Conservation (phyloP, 2,888 invertebrate genomes). For the Leptopilina myrica region DNA sequence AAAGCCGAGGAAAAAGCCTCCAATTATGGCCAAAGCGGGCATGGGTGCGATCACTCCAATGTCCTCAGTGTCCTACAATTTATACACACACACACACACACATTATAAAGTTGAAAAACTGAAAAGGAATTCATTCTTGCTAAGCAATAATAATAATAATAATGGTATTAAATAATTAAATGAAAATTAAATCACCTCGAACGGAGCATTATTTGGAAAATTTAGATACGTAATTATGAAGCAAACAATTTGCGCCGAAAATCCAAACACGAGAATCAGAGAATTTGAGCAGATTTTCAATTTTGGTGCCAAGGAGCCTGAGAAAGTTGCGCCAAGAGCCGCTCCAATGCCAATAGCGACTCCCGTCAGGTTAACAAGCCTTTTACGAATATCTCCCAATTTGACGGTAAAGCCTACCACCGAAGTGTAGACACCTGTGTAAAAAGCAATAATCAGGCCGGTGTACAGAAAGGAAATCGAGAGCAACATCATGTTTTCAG, state of each 20-base stretch:
- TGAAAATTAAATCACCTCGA: slow-evolving; percentile 71
- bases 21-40: slow-evolving; percentile 86
- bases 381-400: slow-evolving; percentile 88
- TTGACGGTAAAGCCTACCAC: slow-evolving; percentile 91
- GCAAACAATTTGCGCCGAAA: slow-evolving; percentile 87
- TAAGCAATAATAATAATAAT: no score
- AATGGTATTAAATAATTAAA: not conserved
- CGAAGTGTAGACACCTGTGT: slow-evolving; percentile 96
- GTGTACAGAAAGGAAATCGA: slow-evolving; percentile 94
- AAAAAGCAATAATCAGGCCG: slow-evolving; percentile 95
- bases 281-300: slow-evolving; percentile 85
- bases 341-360: slow-evolving; percentile 97
- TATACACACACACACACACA: no score
- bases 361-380: slow-evolving; percentile 93
- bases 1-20: slow-evolving; percentile 94
- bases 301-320: slow-evolving; percentile 93
- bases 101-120: no score
- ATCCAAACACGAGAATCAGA: slow-evolving; percentile 91
- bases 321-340: slow-evolving; percentile 92
- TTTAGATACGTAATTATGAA: slow-evolving; percentile 94
- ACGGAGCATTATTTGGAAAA: slow-evolving; percentile 89
- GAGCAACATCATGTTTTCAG: slow-evolving; percentile 92
- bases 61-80: slow-evolving; percentile 77
- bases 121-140: no score
- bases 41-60: slow-evolving; percentile 78